A percentile compares a stretch with the other conserved stretches of the same genome.
These are phyloP conservation scores for Lemur catta DNA, from an alignment of 2,797 vertebrate species.

Conservation along the genomic window DNA sequence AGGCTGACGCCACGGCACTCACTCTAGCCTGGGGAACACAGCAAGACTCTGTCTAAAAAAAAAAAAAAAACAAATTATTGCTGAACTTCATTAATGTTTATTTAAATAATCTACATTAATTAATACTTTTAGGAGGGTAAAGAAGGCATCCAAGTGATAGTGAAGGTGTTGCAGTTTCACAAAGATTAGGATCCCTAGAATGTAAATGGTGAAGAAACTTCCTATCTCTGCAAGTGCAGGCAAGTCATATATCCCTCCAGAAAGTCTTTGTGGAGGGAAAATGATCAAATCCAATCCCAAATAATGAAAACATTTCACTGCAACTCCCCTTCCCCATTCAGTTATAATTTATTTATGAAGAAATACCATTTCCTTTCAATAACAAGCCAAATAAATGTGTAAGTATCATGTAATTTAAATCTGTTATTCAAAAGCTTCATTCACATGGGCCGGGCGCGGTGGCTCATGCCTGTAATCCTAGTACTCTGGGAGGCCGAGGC, in stretches of 20 bases:
- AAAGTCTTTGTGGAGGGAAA: background rate
- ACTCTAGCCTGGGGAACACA: too few relatives aligned
- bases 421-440: background rate
- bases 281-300: background rate
- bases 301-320: background rate
- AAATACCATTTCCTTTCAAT: background rate
- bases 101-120: background rate
- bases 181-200: background rate
- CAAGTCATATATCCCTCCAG: background rate
- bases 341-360: slow-evolving; percentile 6
- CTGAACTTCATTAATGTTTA: background rate
- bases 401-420: background rate
- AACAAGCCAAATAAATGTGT: slow-evolving; percentile 21
- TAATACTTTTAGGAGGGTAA: background rate
- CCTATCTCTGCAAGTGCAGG: background rate
- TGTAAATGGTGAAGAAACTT: background rate
- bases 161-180: background rate
- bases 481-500: too few relatives aligned
- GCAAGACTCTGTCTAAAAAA: too few relatives aligned
- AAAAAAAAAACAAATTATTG: background rate
- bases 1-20: too few relatives aligned
- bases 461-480: too few relatives aligned
- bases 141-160: background rate
- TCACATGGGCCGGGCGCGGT: background rate
- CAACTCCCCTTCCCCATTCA: background rate